Conservation (phyloP, 2,797 vertebrate genomes). For the Hippocampus kuda region DNA sequence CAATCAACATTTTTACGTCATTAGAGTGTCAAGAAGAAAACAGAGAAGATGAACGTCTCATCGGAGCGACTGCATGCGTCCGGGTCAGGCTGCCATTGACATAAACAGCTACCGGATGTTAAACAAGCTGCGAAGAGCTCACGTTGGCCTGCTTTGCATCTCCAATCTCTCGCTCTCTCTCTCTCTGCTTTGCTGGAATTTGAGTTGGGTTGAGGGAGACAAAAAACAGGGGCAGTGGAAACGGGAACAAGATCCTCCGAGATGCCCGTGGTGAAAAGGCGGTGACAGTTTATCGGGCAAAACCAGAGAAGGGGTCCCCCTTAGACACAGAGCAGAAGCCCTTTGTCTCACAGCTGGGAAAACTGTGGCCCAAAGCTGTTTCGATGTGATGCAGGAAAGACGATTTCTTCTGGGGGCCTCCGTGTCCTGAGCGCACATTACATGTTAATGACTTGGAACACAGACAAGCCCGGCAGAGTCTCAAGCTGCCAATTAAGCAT, state of each 20-base stretch:
- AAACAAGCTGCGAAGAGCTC: constrained; percentile 58
- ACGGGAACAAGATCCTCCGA: constrained; percentile 23
- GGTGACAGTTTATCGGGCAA: constrained; percentile 40
- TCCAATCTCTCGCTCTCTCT: not conserved
- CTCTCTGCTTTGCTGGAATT: constrained; percentile 4
- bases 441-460: constrained; percentile 67
- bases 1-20: too few species aligned
- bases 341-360: constrained; percentile 43
- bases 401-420: constrained; percentile 40
- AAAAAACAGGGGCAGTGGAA: constrained; percentile 23
- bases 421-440: constrained; percentile 54
- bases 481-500: constrained; percentile 67
- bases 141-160: constrained; percentile 12
- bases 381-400: constrained; percentile 42
- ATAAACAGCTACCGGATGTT: constrained; percentile 45
- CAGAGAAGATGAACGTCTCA: constrained; percentile 18
- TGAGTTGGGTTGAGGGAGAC: constrained; percentile 9
- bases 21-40: too few species aligned
- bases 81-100: constrained; percentile 26
- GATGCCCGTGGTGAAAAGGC: constrained; percentile 25
- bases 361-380: constrained; percentile 40
- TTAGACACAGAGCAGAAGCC: constrained; percentile 44
- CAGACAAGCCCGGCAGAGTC: constrained; percentile 55
- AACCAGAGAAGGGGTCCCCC: constrained; percentile 14
- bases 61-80: constrained; percentile 21